Evolutionary conservation across 2,113 vertebrate genomes (phyloP), one percentile per base, ranked within the genome.

Genomic region (Heterocephalus glaber): DNA sequence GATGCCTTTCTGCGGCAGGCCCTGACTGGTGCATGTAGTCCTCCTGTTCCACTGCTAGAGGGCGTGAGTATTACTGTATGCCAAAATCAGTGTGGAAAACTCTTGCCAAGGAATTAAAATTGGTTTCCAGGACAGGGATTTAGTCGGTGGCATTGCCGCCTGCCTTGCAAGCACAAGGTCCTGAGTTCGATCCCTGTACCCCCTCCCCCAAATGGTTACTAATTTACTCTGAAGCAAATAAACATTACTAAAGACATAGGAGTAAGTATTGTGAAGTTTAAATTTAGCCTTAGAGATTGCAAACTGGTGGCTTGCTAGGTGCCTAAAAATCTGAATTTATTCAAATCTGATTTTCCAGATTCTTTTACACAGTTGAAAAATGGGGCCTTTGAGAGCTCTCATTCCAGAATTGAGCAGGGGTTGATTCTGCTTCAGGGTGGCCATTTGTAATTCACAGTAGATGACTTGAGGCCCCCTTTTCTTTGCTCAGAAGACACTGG

Each of bases 1-100:
- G 98, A 98, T 94, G 98, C 98, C 52, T 98, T 99, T 98, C 98
- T 99, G 97, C 99, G 98, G 96, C 99, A 98, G 96, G 99, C 98
- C 66, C 97, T 99, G 96, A 98, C 97, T 7, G 99, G 99, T 97
- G 99, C 99, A 4, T 99, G 98, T 98, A 99, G 99, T 95, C 99
- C 98, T 49, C 99, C 99, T 96, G 98, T 99, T 92, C 98, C 98
- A 88, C 98, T 99, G 97, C 99, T 99, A 98, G 99, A 99, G 97
- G 98, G 99, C 98, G 99, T 99, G 97, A 99, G 99, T 98, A 96
- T 97, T 94, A 35, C 3, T 28, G 33, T 61, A 26, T 74, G 56
- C 41, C 80, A 49, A 86, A 92, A 89, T 61, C 54, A 61, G 1
- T 19, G 6, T 90, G 86, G 81, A 94, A 96, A 52, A 90, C 58